These are phyloP conservation scores for Aphelenchoides fujianensis DNA, from an alignment of 1,140 invertebrate species.

Conservation along the genomic window DNA sequence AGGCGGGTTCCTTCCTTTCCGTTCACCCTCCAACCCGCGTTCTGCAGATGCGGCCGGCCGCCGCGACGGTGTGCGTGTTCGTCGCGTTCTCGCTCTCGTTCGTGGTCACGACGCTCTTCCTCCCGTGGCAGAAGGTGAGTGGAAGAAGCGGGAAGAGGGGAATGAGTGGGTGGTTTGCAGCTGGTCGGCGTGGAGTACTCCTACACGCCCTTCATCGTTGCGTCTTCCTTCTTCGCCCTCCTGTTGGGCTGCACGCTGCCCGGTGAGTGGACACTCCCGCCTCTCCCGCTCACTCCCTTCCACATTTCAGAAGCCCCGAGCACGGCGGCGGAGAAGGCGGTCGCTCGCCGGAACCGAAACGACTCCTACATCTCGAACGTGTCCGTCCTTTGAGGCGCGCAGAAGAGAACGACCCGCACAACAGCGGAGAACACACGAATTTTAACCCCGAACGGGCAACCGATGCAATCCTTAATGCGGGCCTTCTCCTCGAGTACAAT, in stretches of 20 bases:
- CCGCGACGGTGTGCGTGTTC: slow-evolving; percentile 56
- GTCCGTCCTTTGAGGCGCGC: background rate
- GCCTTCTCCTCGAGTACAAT: too few species aligned
- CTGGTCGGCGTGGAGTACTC: slow-evolving; percentile 54
- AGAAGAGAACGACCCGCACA: too few species aligned
- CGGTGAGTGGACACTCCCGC: slow-evolving; percentile 18
- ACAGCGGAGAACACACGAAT: too few species aligned
- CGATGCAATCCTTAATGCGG: too few species aligned
- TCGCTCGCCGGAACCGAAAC: background rate
- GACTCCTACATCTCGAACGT: slow-evolving; percentile 7
- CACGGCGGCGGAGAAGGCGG: background rate
- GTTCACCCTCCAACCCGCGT: background rate
- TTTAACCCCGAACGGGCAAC: too few species aligned
- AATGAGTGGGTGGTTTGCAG: slow-evolving; percentile 21
- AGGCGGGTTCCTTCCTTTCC: background rate
- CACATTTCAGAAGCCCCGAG: background rate
- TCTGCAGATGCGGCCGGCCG: slow-evolving; percentile 50
- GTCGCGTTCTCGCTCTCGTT: slow-evolving; percentile 59
- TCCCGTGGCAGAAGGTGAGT: slow-evolving; percentile 55
- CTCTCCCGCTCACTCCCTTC: background rate
- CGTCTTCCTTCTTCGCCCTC: slow-evolving; percentile 43
- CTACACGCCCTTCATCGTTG: slow-evolving; percentile 59
- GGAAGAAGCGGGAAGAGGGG: background rate
- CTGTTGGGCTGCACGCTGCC: slow-evolving; percentile 52
- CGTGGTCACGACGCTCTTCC: slow-evolving; percentile 56